A percentile compares a stretch with the other conserved stretches of the same genome.
phyloP scores from a whole-genome alignment of 2,797 vertebrate genomes.

The Sebastes diaconus region DNA sequence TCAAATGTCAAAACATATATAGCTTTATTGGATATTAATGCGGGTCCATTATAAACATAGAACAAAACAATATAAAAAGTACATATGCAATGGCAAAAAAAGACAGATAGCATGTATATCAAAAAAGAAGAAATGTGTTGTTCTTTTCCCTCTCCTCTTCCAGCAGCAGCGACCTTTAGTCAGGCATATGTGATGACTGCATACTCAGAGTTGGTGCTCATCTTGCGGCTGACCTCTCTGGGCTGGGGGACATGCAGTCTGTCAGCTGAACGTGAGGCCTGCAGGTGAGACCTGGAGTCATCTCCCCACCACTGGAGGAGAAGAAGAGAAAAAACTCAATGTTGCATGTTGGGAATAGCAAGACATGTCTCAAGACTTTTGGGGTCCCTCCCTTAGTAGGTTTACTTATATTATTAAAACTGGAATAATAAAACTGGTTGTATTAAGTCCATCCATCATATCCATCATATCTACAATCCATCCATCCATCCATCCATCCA shows the following conservation, averaged over 20 bases:
- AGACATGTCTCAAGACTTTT: background rate
- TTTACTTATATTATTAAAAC: no score
- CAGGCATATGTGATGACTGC: conserved; percentile 83
- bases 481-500: no score
- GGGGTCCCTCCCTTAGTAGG: fast-evolving
- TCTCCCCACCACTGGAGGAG: conserved; percentile 73
- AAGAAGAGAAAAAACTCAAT: conserved; percentile 9
- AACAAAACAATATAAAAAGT: background rate
- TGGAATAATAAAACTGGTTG: background rate
- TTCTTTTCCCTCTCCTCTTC: background rate
- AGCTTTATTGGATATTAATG: conserved; percentile 24
- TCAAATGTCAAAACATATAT: conserved; percentile 4
- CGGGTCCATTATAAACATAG: background rate
- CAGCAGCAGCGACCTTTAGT: background rate
- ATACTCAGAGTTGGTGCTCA: conserved; percentile 86
- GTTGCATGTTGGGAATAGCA: background rate
- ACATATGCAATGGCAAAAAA: background rate
- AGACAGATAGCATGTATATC: background rate
- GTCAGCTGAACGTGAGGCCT: conserved; percentile 81
- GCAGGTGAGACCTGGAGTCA: conserved; percentile 62
- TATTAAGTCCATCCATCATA: no score
- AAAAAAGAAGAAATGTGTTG: background rate
- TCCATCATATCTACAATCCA: no score
- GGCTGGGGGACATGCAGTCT: conserved; percentile 78
- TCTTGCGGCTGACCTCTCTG: conserved; percentile 82